Base-by-base conservation (phyloP, 1,140 invertebrate species). In the Scylla paramamosain region DNA sequence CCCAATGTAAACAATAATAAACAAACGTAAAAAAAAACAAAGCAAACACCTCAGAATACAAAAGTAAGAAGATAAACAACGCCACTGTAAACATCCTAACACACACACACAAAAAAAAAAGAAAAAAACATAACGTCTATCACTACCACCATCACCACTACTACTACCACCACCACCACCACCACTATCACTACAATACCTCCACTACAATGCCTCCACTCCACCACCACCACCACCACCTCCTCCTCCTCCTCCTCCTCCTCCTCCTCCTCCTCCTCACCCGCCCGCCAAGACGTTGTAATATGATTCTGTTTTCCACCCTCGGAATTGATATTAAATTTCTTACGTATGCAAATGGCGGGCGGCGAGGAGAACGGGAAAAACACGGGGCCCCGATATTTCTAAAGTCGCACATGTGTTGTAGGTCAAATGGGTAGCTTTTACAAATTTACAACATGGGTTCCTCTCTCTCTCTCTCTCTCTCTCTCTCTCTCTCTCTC, bases 261-360 rank as follows among this genome's bases (percentile, higher is more conserved):
- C 25, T 31, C 86, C 32, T 39, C 86, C 86, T 20, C 31, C 14
- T 4, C 20, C 31, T 31, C 31, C 45, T 88, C 45, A 28, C 28
- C 45, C 45, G 45, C 86, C 32, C 28, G 6, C 86, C 45, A 39
- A 59, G 90, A 91, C 90, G 48, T 77, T 59, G 90, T 91, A 91
- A 93, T 93, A 93, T 93, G 92, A 93, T 93, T 93, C 92, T 93
- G 92, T 93, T 93, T 93, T 86, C 91, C 16, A 86, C 84, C 83
- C 82, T 32, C n/a, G 92, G 92, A 93, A 93, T 93, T 93, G 92
- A 93, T 93, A 93, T 93, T 93, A 93, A 86, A 86, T 48, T 93
- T 93, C 83, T 93, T 86, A 93, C 83, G 92, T 93, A 93, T 93
- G 92, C 92, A 93, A 93, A 86, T 93, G 14, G 92, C 20, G 39